Conservation (phyloP, 37 sponge, comb jelly and placozoan species). For the Geodia barretti region DNA sequence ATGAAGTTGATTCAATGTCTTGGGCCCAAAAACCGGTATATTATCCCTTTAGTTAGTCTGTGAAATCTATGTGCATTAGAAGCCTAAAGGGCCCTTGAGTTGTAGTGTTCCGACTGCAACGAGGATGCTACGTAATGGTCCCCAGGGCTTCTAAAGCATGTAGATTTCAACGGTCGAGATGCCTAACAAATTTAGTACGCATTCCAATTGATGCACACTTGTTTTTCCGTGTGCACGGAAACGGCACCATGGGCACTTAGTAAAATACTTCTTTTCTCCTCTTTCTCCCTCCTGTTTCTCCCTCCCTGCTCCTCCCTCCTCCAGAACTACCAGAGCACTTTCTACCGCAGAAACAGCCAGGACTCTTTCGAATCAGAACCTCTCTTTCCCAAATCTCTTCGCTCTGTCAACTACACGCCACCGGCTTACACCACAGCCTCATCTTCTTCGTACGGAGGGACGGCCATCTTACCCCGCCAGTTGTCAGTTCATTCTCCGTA, state of each 20-base stretch:
- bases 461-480: not conserved
- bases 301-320: not conserved
- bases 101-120: not conserved
- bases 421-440: not conserved
- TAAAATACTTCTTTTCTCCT: not conserved
- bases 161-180: too few relatives aligned
- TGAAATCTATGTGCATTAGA: too few relatives aligned
- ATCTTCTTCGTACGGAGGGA: not conserved
- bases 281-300: not conserved
- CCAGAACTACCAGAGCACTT: slow-evolving; percentile 36
- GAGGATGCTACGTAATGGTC: not conserved
- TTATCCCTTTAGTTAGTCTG: too few relatives aligned
- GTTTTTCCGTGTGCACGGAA: not conserved
- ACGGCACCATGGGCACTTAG: too few relatives aligned
- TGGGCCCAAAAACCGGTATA: slow-evolving; percentile 44
- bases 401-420: slow-evolving; percentile 12
- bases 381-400: not conserved
- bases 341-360: not conserved
- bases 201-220: not conserved
- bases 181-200: too few relatives aligned
- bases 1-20: slow-evolving; percentile 24
- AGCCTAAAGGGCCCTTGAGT: not conserved
- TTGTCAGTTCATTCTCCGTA: slow-evolving; percentile 15
- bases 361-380: not conserved
- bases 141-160: not conserved